Conservation (phyloP, 2,888 invertebrate species). For the Eupithecia subumbrata region DNA sequence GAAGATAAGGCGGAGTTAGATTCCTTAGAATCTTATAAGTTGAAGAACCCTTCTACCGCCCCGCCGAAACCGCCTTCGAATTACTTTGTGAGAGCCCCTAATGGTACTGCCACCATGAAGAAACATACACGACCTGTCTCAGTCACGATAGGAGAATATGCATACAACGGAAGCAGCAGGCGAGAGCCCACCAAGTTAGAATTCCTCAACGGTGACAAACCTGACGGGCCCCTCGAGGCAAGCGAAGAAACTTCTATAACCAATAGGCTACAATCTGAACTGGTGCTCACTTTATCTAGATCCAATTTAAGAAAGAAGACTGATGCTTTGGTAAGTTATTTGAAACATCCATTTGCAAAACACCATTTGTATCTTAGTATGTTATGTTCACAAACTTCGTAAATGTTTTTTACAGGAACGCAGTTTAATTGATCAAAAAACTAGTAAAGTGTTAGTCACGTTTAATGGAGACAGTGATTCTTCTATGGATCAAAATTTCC, state of each 20-base stretch:
- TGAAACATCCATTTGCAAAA: not conserved
- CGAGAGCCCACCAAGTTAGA: constrained; percentile 89
- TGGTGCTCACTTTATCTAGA: constrained; percentile 89
- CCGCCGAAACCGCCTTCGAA: constrained; percentile 87
- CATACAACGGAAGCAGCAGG: constrained; percentile 80
- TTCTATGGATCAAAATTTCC: constrained; percentile 76
- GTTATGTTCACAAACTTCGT: constrained; percentile 14
- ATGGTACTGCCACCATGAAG: constrained; percentile 83
- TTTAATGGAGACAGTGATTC: constrained; percentile 61
- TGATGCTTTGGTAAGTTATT: constrained; percentile 84
- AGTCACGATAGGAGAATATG: constrained; percentile 89
- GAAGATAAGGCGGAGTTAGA: constrained; percentile 88
- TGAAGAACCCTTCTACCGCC: constrained; percentile 85
- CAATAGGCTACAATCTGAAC: constrained; percentile 88
- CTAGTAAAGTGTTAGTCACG: constrained; percentile 46
- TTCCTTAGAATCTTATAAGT: constrained; percentile 89
- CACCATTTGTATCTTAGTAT: constrained; percentile 6
- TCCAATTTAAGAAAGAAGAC: constrained; percentile 90
- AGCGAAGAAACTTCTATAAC: constrained; percentile 82
- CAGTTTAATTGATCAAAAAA: constrained; percentile 39
- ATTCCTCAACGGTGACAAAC: constrained; percentile 83
- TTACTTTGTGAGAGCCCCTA: constrained; percentile 86
- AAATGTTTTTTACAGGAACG: constrained; percentile 66
- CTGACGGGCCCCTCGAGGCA: constrained; percentile 61
- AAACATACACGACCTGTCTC: constrained; percentile 85